Conservation (phyloP, 2,797 vertebrate genomes). For the Cirrhinus molitorella region DNA sequence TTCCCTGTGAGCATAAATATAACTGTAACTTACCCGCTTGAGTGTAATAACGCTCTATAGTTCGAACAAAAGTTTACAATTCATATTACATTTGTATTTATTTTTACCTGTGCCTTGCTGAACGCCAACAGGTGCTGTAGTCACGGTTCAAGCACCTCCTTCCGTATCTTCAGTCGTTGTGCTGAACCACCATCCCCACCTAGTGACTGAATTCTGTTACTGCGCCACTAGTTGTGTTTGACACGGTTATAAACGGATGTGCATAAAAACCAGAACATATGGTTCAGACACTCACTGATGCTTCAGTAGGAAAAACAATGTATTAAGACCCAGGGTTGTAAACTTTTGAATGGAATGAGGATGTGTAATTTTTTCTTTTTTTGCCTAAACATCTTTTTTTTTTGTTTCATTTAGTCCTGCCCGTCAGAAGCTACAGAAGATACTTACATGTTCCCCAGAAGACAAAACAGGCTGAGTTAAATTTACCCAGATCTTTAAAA, state of each 20-base stretch:
- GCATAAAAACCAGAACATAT: background rate
- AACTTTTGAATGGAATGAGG: no score
- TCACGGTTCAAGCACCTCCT: background rate
- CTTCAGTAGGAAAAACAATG: no score
- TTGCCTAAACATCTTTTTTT: no score
- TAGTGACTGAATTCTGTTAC: background rate
- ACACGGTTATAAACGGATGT: background rate
- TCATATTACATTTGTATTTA: background rate
- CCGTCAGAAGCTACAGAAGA: no score
- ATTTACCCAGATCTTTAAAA: no score
- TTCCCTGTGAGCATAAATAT: background rate
- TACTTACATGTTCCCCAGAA: no score
- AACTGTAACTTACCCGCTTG: background rate
- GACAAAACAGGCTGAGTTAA: no score
- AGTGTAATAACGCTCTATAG: background rate
- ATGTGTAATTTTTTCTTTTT: no score
- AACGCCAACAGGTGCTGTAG: background rate
- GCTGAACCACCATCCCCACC: background rate
- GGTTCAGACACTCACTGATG: no score
- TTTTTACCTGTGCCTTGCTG: background rate
- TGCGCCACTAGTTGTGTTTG: background rate
- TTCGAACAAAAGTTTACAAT: background rate
- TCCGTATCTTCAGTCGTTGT: background rate
- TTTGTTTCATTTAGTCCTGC: no score
- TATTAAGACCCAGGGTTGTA: no score